These are phyloP conservation scores for Patella depressa DNA, from an alignment of 2,888 invertebrate genomes.

Conservation along the genomic window DNA sequence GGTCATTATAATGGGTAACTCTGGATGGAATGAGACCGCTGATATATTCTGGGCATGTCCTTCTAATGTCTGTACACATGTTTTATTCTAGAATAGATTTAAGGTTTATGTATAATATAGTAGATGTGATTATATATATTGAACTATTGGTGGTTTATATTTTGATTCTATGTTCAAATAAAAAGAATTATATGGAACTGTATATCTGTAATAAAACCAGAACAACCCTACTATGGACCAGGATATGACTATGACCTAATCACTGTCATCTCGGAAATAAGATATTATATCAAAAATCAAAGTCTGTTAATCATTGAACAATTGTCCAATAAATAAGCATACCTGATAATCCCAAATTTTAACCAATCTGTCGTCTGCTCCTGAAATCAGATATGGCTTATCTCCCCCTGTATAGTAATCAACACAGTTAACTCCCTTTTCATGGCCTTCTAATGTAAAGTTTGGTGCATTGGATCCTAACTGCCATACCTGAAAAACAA, in stretches of 20 bases:
- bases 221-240: no score
- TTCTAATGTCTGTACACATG: slow-evolving; percentile 97
- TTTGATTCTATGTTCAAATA: no score
- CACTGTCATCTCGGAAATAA: no score
- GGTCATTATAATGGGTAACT: slow-evolving; percentile 94
- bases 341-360: slow-evolving; percentile 98
- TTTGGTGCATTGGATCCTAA: slow-evolving; percentile 97
- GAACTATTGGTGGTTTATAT: no score
- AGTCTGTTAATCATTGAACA: no score
- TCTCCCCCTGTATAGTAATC: slow-evolving; percentile 99
- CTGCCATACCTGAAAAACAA: slow-evolving; percentile 86
- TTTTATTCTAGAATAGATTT: slow-evolving; percentile 85
- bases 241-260: no score
- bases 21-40: slow-evolving; percentile 95
- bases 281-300: no score
- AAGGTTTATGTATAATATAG: no score
- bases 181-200: no score
- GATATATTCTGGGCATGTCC: slow-evolving; percentile 95
- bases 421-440: slow-evolving; percentile 98
- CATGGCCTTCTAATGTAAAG: slow-evolving; percentile 97
- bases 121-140: no score
- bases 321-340: no score
- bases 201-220: no score
- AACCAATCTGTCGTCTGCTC: slow-evolving; percentile 96
- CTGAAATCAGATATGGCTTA: slow-evolving; percentile 99